phyloP scores from a whole-genome alignment of 1,140 invertebrate genomes.

The Lordiphosa collinella region DNA sequence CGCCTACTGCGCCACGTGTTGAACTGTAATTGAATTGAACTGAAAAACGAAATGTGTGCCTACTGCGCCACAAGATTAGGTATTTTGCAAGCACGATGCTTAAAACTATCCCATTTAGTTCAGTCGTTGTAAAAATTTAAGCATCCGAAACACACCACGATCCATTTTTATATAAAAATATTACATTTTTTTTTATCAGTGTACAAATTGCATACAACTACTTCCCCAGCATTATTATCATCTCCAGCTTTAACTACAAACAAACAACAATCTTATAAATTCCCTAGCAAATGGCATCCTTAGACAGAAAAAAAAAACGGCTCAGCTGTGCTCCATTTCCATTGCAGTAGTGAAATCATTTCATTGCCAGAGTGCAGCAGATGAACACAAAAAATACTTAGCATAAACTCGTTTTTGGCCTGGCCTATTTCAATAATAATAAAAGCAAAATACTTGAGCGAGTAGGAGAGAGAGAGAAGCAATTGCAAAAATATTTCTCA shows the following conservation, averaged over 20 bases:
- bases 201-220: not conserved
- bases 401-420: slow-evolving; percentile 37
- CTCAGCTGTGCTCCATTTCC: not conserved
- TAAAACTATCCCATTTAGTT: no score
- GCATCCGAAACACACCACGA: no score
- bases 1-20: no score
- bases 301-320: no score
- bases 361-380: slow-evolving; percentile 20
- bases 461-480: slow-evolving; percentile 15
- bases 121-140: no score
- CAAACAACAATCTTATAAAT: slow-evolving; percentile 27
- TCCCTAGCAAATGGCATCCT: slow-evolving; percentile 10
- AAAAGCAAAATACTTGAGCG: slow-evolving; percentile 42
- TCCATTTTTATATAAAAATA: no score
- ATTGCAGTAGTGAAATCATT: not conserved
- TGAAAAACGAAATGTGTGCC: no score
- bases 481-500: slow-evolving; percentile 55
- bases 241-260: not conserved
- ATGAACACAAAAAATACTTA: slow-evolving; percentile 16
- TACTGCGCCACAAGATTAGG: no score
- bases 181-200: no score
- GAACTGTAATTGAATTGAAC: no score
- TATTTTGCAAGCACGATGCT: no score
- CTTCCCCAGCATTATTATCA: not conserved
- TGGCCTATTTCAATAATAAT: slow-evolving; percentile 53